Evolutionary conservation across 2,888 invertebrate genomes (phyloP).

Genomic region (Xestia c-nigrum): DNA sequence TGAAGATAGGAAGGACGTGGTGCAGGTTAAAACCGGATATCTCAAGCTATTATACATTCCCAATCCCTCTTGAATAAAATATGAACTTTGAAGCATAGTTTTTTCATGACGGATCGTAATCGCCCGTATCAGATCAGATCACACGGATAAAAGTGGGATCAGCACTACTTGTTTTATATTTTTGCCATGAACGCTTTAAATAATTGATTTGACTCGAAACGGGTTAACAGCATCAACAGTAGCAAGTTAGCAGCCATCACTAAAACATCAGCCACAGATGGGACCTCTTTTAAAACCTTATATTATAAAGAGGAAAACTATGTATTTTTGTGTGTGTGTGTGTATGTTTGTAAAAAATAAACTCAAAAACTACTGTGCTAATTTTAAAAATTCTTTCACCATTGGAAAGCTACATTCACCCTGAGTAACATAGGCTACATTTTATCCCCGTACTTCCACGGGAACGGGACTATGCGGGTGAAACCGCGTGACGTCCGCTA

Average conservation of each 20-base stretch:
- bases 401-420: too few relatives aligned
- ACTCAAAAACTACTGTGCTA: too few relatives aligned
- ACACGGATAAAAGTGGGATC: slow-evolving; percentile 3
- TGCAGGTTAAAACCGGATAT: slow-evolving; percentile 44
- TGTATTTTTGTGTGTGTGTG: too few relatives aligned
- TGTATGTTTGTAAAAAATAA: too few relatives aligned
- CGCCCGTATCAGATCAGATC: background rate
- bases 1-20: slow-evolving; percentile 32
- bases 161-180: slow-evolving; percentile 3
- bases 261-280: background rate
- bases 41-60: slow-evolving; percentile 34
- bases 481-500: too few relatives aligned
- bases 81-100: slow-evolving; percentile 13
- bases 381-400: too few relatives aligned
- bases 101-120: slow-evolving; percentile 17
- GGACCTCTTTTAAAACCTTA: background rate
- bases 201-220: background rate
- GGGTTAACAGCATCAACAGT: background rate
- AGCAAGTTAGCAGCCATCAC: slow-evolving; percentile 1
- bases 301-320: too few relatives aligned
- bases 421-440: too few relatives aligned
- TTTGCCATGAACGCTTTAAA: slow-evolving; percentile 12
- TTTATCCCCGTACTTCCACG: too few relatives aligned
- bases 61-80: slow-evolving; percentile 36
- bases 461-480: too few relatives aligned